Percentiles rank a stretch among this genome's conserved stretches.
Evolutionary conservation across 2,797 vertebrate species (phyloP).

Genomic region (Myotis myotis): DNA sequence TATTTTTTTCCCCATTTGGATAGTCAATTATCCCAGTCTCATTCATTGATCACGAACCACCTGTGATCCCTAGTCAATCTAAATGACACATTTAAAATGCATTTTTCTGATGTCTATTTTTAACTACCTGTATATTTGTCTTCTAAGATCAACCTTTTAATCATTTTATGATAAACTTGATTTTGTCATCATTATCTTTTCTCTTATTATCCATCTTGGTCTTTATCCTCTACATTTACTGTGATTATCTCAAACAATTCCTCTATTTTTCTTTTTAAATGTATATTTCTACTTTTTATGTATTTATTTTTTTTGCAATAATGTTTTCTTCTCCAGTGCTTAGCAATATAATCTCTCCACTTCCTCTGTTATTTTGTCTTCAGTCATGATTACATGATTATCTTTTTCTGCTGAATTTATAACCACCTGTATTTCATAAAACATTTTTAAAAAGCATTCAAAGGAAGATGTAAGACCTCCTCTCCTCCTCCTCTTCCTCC

Average conservation of each 20-base stretch:
- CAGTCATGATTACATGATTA: not conserved
- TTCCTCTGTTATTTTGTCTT: not conserved
- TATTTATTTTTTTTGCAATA: not conserved
- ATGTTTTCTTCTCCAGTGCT: not conserved
- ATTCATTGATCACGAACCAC: not conserved
- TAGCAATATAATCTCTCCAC: not conserved
- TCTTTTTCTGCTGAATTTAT: not conserved
- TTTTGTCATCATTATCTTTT: not conserved
- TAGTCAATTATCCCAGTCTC: not conserved
- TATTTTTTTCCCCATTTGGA: not conserved
- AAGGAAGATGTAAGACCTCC: not conserved
- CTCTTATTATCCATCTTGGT: not conserved
- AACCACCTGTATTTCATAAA: not conserved
- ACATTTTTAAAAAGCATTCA: not conserved
- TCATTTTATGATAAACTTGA: not conserved
- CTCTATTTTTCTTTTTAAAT: not conserved
- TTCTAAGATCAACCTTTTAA: not conserved
- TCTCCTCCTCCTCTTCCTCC: no score
- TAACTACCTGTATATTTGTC: not conserved
- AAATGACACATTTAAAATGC: not conserved
- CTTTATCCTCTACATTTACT: not conserved
- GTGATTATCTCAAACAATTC: not conserved
- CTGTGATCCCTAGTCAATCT: not conserved
- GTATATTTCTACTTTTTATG: not conserved
- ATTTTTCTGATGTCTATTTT: not conserved